Base-by-base conservation (phyloP, 1,140 invertebrate species). In the Drosophila ercepeae region DNA sequence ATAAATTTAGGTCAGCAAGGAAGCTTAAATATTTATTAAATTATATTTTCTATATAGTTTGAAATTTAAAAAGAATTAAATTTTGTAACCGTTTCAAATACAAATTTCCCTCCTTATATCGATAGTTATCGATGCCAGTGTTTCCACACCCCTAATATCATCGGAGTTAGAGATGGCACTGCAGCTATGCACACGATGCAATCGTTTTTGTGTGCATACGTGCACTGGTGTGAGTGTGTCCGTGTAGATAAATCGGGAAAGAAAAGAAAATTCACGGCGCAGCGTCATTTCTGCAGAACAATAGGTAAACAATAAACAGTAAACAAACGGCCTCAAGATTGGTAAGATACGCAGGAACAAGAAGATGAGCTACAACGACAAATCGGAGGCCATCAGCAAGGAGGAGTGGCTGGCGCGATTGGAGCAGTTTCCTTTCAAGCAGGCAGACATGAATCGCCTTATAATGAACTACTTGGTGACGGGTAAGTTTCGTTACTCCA, bases 391-490 rank as follows among this genome's bases (percentile, higher is more conserved):
- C 57, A 82, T 91, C 57, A 71, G 76, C 59, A 91, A 91, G 73
- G 90, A 94, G 58, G 94, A 96, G 70, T 97, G 96, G 96, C 90
- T 95, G 76, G 92, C 93, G 50, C 92, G 93, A 70, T 91, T 97
- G 11, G 96, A 97, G 83, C 94, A 94, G 60, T 94, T 97, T 45
- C 96, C 97, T 68, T 95, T 98, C 71, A 97, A 97, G 44, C 93
- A 98, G 74, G 94, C 95, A 41, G 96, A 98, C 78, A 98, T 99
- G 96, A 99, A 99, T 91, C 97, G 97, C 91, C 93, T 99, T 34
- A 98, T 99, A 57, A 99, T 99, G 98, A 98, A 99, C 92, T 99
- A 99, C 92, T 93, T 99, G 73, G 97, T 99, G 1, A 99, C 97
- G 93, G 81, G 81, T 86, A 21, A 65, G 34, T 14, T 21, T 4